Conservation (phyloP, 1,140 invertebrate genomes). For the Phortica variegata region DNA sequence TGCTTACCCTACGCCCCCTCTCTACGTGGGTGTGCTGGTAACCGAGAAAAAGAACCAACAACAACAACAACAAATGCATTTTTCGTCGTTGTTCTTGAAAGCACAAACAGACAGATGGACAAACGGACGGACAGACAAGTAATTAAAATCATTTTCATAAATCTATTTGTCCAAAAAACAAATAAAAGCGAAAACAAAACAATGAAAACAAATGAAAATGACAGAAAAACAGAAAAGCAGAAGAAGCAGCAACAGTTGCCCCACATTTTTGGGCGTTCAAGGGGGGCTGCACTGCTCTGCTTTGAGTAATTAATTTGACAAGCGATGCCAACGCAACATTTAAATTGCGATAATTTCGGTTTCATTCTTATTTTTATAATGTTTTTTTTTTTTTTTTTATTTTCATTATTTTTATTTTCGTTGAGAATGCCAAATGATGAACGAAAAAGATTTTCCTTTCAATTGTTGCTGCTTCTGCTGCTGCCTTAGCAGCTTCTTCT, state of each 20-base stretch:
- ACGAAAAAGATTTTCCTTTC: too few relatives aligned
- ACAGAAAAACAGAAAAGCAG: constrained; percentile 13
- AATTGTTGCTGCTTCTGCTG: too few relatives aligned
- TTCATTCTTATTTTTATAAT: not conserved
- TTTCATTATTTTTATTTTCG: too few relatives aligned
- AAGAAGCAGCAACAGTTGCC: not conserved
- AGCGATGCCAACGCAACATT: constrained; percentile 40
- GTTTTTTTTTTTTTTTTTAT: not conserved
- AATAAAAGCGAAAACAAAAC: constrained; percentile 1
- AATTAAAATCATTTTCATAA: constrained; percentile 39
- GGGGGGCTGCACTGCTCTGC: too few relatives aligned
- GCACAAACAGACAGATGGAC: too few relatives aligned
- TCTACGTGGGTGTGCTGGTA: too few relatives aligned
- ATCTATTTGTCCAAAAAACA: constrained; percentile 33
- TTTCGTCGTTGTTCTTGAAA: too few relatives aligned
- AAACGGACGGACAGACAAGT: constrained; percentile 12
- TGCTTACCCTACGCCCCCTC: too few relatives aligned
- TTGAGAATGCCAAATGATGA: too few relatives aligned
- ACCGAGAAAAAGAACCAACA: too few relatives aligned
- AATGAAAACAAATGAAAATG: constrained; percentile 4
- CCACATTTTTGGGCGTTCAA: not conserved
- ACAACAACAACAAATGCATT: too few relatives aligned
- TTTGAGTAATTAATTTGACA: constrained; percentile 45
- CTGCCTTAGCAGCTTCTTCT: too few relatives aligned
- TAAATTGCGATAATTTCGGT: constrained; percentile 28